Evolutionary conservation across 2,797 vertebrate genomes (phyloP), one percentile per base, ranked within the genome.

Genomic region (Dallia pectoralis): DNA sequence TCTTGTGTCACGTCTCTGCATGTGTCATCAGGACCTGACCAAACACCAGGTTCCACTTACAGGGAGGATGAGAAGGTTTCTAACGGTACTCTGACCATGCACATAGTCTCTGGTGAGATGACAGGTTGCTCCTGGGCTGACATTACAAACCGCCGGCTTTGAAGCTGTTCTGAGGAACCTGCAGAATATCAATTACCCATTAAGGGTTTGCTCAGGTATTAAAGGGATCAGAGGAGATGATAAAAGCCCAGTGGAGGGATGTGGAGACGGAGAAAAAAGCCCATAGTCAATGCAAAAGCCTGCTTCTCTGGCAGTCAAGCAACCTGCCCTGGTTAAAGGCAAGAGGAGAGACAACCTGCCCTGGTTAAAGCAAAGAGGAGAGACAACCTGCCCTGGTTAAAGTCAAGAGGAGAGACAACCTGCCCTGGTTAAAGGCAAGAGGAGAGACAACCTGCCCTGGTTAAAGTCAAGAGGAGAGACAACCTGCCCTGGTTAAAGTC

Each of bases 111-210:
- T 32, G 16, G 30, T 67, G 63, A 4, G 67, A 67, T 12, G 72
- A 77, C 78, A 69, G 66, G 66, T 72, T 66, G 72, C 72, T 83
- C 80, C 62, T 76, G 76, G 78, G 79, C 75, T 89, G 87, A 87
- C 83, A 87, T 87, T 86, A 83, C 87, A 79, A 86, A 83, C 85
- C 74, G 77, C 74, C 78, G 82, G 83, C 81, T 86, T 73, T 88
- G 82, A 86, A 86, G 77, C 80, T 81, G 84, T 87, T 88, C 82
- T 61, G 82, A 86, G 84, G 89, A 86, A 79, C 86, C 84, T 77
- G 72, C 78, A 86, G 89, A 85, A 89, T 90, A 89, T 93, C 89
- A 93, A 92, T 92, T 90, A 89, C 87, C 78, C 79, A 88, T 91
- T 89, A 89, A 84, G 81, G 87, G 84, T 89, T 89, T 89, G 84